Conservation (phyloP, 2,888 invertebrate genomes). For the Chydorus sphaericus region DNA sequence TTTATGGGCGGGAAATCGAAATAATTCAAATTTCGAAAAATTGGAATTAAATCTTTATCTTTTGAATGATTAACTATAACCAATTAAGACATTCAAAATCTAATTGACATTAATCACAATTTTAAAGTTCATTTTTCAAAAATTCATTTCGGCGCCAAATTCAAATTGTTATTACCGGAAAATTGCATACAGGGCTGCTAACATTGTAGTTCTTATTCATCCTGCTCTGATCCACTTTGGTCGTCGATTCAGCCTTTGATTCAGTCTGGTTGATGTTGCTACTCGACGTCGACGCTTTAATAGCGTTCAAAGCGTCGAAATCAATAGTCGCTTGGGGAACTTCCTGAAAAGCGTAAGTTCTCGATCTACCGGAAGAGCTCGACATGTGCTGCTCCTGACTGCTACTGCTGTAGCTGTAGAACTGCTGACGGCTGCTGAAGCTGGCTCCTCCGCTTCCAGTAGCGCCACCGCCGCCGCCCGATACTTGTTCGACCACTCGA, state of each 20-base stretch:
- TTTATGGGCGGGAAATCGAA: too few relatives aligned
- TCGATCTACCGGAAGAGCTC: too few relatives aligned
- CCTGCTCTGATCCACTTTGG: neutral
- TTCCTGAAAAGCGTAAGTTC: too few relatives aligned
- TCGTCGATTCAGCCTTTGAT: too few relatives aligned
- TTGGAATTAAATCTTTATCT: too few relatives aligned
- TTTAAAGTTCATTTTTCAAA: neutral
- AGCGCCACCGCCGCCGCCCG: neutral
- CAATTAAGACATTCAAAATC: too few relatives aligned
- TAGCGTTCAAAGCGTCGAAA: too few relatives aligned
- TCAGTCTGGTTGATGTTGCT: too few relatives aligned
- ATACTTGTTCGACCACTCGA: neutral
- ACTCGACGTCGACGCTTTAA: neutral
- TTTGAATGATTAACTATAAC: too few relatives aligned
- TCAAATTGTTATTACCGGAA: too few relatives aligned
- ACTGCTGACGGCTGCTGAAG: neutral
- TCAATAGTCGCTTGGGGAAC: too few relatives aligned
- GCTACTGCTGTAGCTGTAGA: constrained; percentile 9
- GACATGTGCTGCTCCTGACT: neutral
- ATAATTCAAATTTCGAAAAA: neutral
- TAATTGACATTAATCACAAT: neutral
- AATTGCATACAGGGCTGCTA: neutral
- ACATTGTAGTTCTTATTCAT: neutral
- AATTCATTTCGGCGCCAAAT: too few relatives aligned
- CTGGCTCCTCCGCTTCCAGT: neutral